Evolutionary conservation across 2,797 vertebrate species (phyloP), one percentile per base, ranked within the genome.

Genomic region (Chelon labrosus): DNA sequence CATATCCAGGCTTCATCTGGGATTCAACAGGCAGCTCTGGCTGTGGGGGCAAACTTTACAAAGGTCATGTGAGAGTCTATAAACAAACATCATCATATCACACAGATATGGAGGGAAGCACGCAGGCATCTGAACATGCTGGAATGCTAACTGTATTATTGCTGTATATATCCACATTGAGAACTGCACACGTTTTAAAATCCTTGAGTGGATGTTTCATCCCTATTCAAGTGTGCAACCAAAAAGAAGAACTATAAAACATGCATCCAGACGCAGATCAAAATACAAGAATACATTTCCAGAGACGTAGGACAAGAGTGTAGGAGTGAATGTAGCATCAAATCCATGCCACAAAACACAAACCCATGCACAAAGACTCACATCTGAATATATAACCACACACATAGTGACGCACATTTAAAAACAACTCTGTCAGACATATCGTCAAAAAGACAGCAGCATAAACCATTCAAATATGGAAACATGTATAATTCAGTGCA

Each of bases 61-160:
- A 88, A 93, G 86, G 90, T 93, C 90, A 88, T 44, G 54, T 68
- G 68, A 70, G 85, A 80, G 72, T 76, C 68, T 59, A 75, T 38
- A 72, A 79, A 74, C 73, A 85, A 76, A 80, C 73, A 78, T 41
- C 7, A 37, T 85, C 74, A 76, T 77, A 77, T 74, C 25, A 56
- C 47, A 80, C 51, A 49, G 31, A 80, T 49, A 70, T 50, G 47
- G 35, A 79, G 60, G 77, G 67, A 80, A 73, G 74, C 73, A 76
- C 72, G 17, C 81, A 91, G 67, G 83, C 87, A 85, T 82, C 46
- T 79, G 50, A 9, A 65, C 89, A 89, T 88, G 82, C 87, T 80
- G 67, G 27, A 85, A 61, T 70, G 65, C 70, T 57, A 20, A 75
- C 70, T 47, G 37, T 46, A 14, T 56, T 46, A 55, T 52, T 46